Evolutionary conservation across 2,888 invertebrate species (phyloP), one percentile per base, ranked within the genome.

Genomic region (Macaria notata): DNA sequence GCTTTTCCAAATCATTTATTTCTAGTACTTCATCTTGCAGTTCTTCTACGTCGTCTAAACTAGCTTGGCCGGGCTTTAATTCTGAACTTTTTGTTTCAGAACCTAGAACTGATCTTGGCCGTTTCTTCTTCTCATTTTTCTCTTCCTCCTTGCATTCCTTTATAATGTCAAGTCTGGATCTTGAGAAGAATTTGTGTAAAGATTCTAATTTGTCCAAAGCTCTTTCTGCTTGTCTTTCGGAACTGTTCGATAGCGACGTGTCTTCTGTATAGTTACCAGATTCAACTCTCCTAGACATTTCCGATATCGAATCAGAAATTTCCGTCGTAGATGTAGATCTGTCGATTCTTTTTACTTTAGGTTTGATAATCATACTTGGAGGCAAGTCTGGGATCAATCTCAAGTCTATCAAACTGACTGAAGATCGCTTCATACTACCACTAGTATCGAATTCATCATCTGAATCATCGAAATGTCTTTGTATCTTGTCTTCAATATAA

Each of bases 261-360:
- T 91, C 89, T 65, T 91, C 91, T 0, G 90, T 90, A 78, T 84
- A 85, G 48, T 86, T 87, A 3, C 76, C 79, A 0, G 89, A 87
- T 63, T 89, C 88, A 31, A 86, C 79, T 61, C 83, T 70, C 62
- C 66, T 82, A 0, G 84, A 87, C 31, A 80, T 55, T 62, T 90
- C 88, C 0, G 88, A 85, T 31, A 84, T 62, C 0, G 88, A 86
- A 53, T 89, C 88, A 0, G 86, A 84, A 52, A 88, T 84, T 51
- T 90, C 89, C 0, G 85, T 84, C 1, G 91, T 91, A 0, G 91
- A 91, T 0, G 91, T 91, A 0, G 90, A 85, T 69, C 86, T 89
- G 62, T 89, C 89, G 0, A 90, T 75, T 77, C 70, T 84, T 0
- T 77, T 57, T 0, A 89, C 86, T 73, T 77, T 87, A 0, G 91